Evolutionary conservation across 2,888 invertebrate genomes (phyloP).

Genomic region (Lepidonotus clava): DNA sequence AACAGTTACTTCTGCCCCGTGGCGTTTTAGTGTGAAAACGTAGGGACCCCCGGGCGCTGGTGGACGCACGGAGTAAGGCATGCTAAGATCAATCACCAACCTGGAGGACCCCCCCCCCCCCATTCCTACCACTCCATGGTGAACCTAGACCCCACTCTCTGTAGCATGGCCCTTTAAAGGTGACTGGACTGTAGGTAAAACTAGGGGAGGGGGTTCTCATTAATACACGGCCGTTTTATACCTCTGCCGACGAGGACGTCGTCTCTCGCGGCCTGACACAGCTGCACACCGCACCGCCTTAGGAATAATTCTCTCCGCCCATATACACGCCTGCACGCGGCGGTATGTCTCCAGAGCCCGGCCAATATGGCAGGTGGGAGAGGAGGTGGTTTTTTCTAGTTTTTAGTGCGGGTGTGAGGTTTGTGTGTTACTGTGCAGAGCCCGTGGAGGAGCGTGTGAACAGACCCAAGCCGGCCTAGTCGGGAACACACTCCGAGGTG

Average conservation of each 20-base stretch:
- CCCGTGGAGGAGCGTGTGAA: no score
- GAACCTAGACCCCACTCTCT: not conserved
- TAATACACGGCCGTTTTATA: no score
- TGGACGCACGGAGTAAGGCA: not conserved
- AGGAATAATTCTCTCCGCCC: not conserved
- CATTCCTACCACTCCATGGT: constrained; percentile 11
- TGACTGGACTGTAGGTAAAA: no score
- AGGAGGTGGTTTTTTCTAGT: no score
- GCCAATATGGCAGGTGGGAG: no score
- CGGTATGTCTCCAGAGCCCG: no score
- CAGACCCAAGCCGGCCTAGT: no score
- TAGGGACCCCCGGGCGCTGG: not conserved
- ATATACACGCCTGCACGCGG: not conserved
- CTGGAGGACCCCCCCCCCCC: not conserved
- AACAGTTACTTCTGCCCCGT: constrained; percentile 55
- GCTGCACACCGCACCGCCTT: constrained; percentile 22
- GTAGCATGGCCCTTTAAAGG: constrained; percentile 19
- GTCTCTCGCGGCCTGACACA: constrained; percentile 31
- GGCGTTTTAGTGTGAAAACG: constrained; percentile 37
- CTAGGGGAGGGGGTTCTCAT: no score
- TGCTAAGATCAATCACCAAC: constrained; percentile 38
- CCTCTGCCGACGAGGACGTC: no score
- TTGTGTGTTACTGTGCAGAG: no score
- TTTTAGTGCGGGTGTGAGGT: no score
- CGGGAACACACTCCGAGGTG: no score